phyloP scores from a whole-genome alignment of 2,113 vertebrate genomes.

The Motacilla tschutschensis region DNA sequence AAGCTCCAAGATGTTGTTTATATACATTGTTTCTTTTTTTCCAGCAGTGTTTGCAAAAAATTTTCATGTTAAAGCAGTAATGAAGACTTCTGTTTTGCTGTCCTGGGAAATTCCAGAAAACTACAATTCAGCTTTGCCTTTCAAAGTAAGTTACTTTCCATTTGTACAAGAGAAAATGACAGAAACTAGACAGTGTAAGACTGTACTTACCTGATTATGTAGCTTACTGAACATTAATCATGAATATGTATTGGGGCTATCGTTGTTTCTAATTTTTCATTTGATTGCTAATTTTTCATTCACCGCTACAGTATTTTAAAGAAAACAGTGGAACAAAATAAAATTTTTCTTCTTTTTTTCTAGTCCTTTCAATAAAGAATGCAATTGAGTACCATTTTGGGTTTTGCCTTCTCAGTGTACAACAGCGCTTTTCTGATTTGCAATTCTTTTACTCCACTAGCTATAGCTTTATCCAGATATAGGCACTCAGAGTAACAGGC shows the following conservation, averaged over 20 bases:
- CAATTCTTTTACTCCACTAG: not conserved
- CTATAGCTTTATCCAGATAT: not conserved
- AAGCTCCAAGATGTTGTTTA: conserved; percentile 78
- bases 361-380: not conserved
- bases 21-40: conserved; percentile 92
- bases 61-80: conserved; percentile 98
- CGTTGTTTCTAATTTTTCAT: not conserved
- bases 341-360: not conserved
- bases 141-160: conserved; percentile 85
- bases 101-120: conserved; percentile 98
- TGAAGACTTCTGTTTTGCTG: conserved; percentile 95
- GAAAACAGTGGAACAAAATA: not conserved
- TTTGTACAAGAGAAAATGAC: not conserved
- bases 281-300: not conserved
- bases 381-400: not conserved
- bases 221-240: not conserved
- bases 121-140: conserved; percentile 97
- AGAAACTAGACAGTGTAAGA: not conserved
- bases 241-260: not conserved
- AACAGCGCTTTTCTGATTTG: not conserved
- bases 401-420: not conserved
- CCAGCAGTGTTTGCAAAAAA: conserved; percentile 99
- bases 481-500: not conserved
- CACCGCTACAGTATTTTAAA: not conserved
- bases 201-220: not conserved